Conservation (phyloP, 2,888 invertebrate species). For the Leptothorax acervorum region DNA sequence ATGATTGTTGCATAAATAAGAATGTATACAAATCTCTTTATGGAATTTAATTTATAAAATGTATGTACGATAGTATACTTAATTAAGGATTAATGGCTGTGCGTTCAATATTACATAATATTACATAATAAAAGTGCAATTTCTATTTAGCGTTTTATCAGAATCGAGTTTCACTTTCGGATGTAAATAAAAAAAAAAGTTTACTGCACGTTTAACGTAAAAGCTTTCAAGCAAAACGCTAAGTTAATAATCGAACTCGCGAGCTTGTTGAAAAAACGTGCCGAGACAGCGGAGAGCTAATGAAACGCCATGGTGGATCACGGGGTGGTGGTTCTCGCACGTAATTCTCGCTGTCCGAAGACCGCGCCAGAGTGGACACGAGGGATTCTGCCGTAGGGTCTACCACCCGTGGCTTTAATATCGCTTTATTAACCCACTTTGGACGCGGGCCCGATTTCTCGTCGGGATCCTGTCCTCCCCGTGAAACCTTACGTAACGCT, state of each 20-base stretch:
- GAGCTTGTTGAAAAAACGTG: slow-evolving; percentile 41
- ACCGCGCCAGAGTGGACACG: slow-evolving; percentile 78
- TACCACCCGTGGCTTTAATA: slow-evolving; percentile 84
- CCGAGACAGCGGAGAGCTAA: slow-evolving; percentile 75
- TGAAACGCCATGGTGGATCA: slow-evolving; percentile 79
- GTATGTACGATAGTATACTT: neutral
- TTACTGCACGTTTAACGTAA: neutral
- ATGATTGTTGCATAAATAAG: neutral
- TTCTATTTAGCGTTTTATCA: neutral
- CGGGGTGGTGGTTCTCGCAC: slow-evolving; percentile 62
- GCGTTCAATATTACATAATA: neutral
- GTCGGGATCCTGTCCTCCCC: slow-evolving; percentile 26
- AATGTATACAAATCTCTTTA: neutral
- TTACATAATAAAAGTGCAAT: neutral
- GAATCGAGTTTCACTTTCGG: neutral
- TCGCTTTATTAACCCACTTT: slow-evolving; percentile 85
- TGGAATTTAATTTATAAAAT: slow-evolving; percentile 2
- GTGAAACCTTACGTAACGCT: slow-evolving; percentile 51
- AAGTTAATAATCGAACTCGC: slow-evolving; percentile 42
- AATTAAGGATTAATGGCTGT: slow-evolving; percentile 5
- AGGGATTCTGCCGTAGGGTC: slow-evolving; percentile 75
- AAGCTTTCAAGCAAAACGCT: neutral
- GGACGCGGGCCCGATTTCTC: slow-evolving; percentile 59
- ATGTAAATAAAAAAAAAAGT: neutral
- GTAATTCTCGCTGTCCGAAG: slow-evolving; percentile 76